Evolutionary conservation across 2,113 vertebrate genomes (phyloP), one percentile per base, ranked within the genome.

Genomic region (Artemisiospiza belli): DNA sequence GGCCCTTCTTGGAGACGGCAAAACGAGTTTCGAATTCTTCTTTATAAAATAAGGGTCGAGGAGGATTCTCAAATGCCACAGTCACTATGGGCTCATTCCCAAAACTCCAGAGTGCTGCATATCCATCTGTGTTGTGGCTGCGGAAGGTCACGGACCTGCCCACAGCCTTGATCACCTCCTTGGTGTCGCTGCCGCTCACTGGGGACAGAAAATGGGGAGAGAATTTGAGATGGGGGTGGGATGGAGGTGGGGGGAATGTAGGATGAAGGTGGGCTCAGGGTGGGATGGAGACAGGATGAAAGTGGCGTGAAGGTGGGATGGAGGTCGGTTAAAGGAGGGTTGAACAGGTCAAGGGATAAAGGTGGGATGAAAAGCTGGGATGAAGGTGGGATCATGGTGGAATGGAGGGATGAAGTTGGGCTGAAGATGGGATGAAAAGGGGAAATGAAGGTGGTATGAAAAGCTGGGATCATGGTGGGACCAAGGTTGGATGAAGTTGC

Each of bases 41-140:
- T 25, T 24, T 1, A 0, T 0, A 1, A 59, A 25, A 59, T 25
- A 59, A 0, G 1, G 0, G 2, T 16, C 0, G 6, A 17, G 6
- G 22, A 59, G 57, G 15, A 2, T 35, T 4, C 15, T 16, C 1
- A 35, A 35, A 17, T 17, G 0, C 1, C 58, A 25, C 58, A 11
- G 58, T 4, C n/a, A 37, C 1, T 11, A 59, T 25, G 10, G 58
- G 4, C 0, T 25, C 23, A 17, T 5, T 5, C n/a, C 6, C 58
- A 25, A 59, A 59, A 37, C 0, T 5, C 58, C 58, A 61, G 10
- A 17, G 0, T 25, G 58, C 58, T 12, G 10, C 0, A 1, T 17
- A 12, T 12, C 1, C 1, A 1, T 6, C 5, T 12, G 15, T 0
- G 5, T 6, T 18, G 3, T 6, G 7, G n/a, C 0, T 37, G 5